A percentile compares a stretch with the other conserved stretches of the same genome.
Conservation (phyloP, 2,888 invertebrate genomes). For the Myopa testacea region DNA sequence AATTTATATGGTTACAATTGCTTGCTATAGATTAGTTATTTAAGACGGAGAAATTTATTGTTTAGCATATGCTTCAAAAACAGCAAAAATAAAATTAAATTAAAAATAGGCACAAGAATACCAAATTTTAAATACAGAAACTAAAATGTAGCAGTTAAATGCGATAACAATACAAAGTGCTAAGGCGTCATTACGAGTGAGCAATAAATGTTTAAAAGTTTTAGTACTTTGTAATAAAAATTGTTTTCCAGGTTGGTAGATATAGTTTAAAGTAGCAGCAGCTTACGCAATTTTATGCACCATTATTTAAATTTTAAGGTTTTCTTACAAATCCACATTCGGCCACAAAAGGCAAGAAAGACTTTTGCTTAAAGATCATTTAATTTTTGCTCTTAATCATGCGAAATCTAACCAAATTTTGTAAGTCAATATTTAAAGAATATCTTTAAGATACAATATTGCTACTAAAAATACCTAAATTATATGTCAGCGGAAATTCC, state of each 20-base stretch:
- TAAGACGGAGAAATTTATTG: conserved; percentile 32
- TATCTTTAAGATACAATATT: too few relatives aligned
- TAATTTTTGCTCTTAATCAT: too few relatives aligned
- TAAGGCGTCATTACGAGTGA: not conserved
- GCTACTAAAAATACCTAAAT: too few relatives aligned
- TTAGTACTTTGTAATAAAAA: too few relatives aligned
- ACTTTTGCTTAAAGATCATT: too few relatives aligned
- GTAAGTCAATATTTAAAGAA: too few relatives aligned
- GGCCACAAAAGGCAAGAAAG: too few relatives aligned
- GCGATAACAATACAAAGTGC: not conserved
- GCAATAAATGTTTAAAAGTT: not conserved
- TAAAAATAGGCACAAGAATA: conserved; percentile 16
- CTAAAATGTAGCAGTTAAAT: not conserved
- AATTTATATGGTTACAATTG: conserved; percentile 71
- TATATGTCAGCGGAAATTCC: not conserved
- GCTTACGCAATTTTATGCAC: too few relatives aligned
- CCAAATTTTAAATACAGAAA: not conserved
- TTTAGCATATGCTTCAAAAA: conserved; percentile 5
- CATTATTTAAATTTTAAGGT: too few relatives aligned
- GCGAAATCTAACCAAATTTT: too few relatives aligned
- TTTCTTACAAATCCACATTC: too few relatives aligned
- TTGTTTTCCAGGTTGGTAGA: not conserved
- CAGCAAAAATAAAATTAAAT: conserved; percentile 16
- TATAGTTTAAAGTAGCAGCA: too few relatives aligned
- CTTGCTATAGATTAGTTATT: conserved; percentile 47